Evolutionary conservation across 2,888 invertebrate species (phyloP), one percentile per base, ranked within the genome.

Genomic region (Biston betularia): DNA sequence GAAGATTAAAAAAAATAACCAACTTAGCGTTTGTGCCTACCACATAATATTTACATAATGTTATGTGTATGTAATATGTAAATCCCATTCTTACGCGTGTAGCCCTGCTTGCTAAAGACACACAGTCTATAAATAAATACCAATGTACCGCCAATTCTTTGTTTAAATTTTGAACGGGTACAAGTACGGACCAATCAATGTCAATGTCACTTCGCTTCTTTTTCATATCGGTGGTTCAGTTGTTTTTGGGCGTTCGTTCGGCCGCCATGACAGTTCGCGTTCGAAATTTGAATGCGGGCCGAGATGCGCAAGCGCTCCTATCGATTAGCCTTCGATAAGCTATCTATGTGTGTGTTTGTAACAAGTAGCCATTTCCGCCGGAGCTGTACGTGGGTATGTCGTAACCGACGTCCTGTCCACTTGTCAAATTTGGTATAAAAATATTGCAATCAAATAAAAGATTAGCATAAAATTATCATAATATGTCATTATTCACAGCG

Each of bases 271-370:
- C 88, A 84, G 88, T 88, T 84, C 76, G 82, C 84, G 85, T 85
- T 89, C 88, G 82, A 90, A 92, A 91, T 93, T 93, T 93, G 89
- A 93, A 93, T 92, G 89, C 90, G 88, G 78, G 75, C 75, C 84
- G 86, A 90, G 92, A 92, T 92, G 91, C 90, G 89, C 89, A 84
- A 84, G 84, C 89, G 90, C 83, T 67, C 74, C 69, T 81, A 81
- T 81, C 86, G 92, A 92, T 92, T 89, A 89, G 84, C 85, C 86
- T 79, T 80, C 87, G 90, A 92, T 92, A 92, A 90, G 85, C 82
- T 71, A 72, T 75, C 58, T 59, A 59, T 81, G 73, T 79, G 78
- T 83, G 80, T 85, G 80, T 78, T 77, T 76, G 76, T 71, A 69
- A 69, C 79, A 78, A 80, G 81, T 86, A 79, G 75, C 78, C 80